Conservation (phyloP, 2,888 invertebrate species). For the Charanyca ferruginea region DNA sequence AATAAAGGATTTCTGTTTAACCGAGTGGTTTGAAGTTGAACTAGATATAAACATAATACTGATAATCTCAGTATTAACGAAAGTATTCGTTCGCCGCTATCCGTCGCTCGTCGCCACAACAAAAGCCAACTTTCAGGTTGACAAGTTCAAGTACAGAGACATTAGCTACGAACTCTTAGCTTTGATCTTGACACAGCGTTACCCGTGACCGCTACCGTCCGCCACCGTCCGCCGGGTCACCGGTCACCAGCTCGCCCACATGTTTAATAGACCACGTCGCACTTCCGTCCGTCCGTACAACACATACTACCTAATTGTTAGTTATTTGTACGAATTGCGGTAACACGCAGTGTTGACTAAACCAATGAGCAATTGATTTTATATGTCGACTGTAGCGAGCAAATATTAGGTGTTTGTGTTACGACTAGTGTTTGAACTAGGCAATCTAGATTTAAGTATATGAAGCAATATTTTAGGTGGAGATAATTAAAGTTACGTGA, state of each 20-base stretch:
- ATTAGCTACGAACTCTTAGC: background rate
- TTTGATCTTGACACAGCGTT: conserved; percentile 44
- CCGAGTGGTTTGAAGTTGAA: too few species aligned
- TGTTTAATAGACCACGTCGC: conserved; percentile 34
- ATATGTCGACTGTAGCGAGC: background rate
- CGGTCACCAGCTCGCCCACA: conserved; percentile 12
- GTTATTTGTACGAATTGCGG: conserved; percentile 13
- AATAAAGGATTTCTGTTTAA: too few species aligned
- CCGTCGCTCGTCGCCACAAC: background rate
- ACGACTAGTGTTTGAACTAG: conserved; percentile 14
- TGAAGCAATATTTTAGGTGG: background rate
- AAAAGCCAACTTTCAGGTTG: conserved; percentile 4
- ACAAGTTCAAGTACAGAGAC: background rate
- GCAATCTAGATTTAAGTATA: conserved; percentile 25
- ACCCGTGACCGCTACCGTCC: conserved; percentile 32
- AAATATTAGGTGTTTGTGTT: conserved; percentile 11
- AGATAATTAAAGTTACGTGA: background rate
- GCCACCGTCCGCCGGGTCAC: conserved; percentile 12
- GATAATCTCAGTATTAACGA: background rate
- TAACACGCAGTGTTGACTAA: conserved; percentile 13
- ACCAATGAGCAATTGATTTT: conserved; percentile 27
- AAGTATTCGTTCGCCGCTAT: too few species aligned
- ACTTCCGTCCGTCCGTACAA: conserved; percentile 28
- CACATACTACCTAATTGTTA: conserved; percentile 36
- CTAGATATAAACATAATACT: too few species aligned